Evolutionary conservation across 2,113 vertebrate genomes (phyloP).

Genomic region (Sialia sialis): DNA sequence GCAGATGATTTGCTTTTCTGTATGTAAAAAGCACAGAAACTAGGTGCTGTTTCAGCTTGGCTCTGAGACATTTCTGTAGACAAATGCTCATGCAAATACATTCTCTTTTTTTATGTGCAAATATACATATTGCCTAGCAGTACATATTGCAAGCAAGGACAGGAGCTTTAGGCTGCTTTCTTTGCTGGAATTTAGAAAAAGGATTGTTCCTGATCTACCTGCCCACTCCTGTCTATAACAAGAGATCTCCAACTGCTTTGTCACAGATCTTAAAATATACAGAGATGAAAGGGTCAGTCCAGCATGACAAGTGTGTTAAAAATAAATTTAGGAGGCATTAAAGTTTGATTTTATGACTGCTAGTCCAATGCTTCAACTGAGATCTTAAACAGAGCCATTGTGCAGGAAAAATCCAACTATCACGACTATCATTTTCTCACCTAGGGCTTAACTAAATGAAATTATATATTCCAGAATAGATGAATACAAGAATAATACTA

Average conservation of each 20-base stretch:
- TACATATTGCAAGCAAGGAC: not conserved
- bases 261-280: not conserved
- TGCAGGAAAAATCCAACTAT: not conserved
- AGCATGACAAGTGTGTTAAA: not conserved
- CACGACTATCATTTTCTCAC: not conserved
- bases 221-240: not conserved
- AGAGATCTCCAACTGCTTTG: not conserved
- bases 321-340: not conserved
- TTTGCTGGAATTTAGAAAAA: not conserved
- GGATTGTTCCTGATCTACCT: not conserved
- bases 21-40: not conserved
- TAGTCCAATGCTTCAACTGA: not conserved
- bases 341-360: not conserved
- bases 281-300: slow-evolving; percentile 4
- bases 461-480: not conserved
- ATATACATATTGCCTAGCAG: not conserved
- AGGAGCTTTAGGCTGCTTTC: not conserved
- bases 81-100: not conserved
- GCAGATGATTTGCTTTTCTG: not conserved
- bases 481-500: not conserved
- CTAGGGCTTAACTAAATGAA: not conserved
- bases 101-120: not conserved
- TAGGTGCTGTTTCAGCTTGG: not conserved
- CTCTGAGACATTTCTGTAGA: not conserved
- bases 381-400: not conserved